Percentiles rank a stretch among this genome's conserved stretches.
These are phyloP conservation scores for Pachycephus smyrnensis DNA, from an alignment of 2,888 invertebrate species.

Conservation along the genomic window DNA sequence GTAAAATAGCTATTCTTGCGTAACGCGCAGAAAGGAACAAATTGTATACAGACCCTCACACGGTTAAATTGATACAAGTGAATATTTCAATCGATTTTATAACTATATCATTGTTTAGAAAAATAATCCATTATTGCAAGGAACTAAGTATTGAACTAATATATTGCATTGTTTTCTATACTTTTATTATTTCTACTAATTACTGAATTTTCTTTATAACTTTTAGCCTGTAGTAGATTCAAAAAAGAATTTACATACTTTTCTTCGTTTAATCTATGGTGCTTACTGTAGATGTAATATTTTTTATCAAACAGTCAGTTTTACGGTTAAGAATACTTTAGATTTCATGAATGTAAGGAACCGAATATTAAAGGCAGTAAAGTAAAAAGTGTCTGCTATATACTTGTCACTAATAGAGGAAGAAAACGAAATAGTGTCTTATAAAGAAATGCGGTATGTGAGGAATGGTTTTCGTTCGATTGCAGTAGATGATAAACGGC, in stretches of 20 bases:
- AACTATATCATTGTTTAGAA: background rate
- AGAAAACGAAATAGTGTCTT: background rate
- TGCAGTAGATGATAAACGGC: constrained; percentile 22
- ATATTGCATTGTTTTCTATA: background rate
- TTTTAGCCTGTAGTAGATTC: background rate
- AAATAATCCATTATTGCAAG: background rate
- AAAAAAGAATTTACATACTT: background rate
- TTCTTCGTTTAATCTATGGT: background rate
- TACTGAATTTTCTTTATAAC: background rate
- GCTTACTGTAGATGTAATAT: background rate
- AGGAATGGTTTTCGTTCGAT: background rate
- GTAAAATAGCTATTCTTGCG: background rate
- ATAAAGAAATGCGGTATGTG: background rate
- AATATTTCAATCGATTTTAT: background rate
- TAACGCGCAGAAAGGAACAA: background rate
- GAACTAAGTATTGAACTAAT: background rate
- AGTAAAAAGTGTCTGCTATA: background rate
- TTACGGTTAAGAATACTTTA: background rate
- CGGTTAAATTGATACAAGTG: background rate
- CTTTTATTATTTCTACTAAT: background rate
- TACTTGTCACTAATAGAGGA: background rate
- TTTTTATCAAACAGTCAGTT: background rate
- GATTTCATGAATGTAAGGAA: background rate
- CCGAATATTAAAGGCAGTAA: background rate
- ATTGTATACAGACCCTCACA: background rate